These are phyloP conservation scores for Liolophura sinensis DNA, from an alignment of 1,140 invertebrate genomes.

Conservation along the genomic window DNA sequence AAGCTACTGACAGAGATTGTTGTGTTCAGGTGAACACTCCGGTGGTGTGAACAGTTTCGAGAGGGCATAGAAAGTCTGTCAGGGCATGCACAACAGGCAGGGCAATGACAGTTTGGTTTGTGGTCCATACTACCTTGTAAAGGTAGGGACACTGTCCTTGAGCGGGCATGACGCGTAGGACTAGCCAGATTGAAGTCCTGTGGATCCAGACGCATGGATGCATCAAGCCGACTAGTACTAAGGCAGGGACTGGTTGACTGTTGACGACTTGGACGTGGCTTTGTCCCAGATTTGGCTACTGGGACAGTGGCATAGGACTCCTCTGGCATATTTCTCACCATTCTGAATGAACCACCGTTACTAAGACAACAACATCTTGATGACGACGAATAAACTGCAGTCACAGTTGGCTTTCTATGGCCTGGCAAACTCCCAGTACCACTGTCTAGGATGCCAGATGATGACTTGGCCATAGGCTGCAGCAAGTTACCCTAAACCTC, in stretches of 20 bases:
- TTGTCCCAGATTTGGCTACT: not conserved
- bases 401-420: too few relatives aligned
- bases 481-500: too few relatives aligned
- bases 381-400: too few relatives aligned
- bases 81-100: conserved; percentile 19
- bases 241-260: not conserved
- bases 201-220: not conserved
- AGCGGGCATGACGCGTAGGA: not conserved
- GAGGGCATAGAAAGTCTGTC: conserved; percentile 3
- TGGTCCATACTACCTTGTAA: not conserved
- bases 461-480: too few relatives aligned
- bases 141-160: not conserved
- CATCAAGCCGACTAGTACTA: not conserved
- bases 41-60: conserved; percentile 4
- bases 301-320: too few relatives aligned
- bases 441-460: too few relatives aligned
- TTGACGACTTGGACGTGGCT: not conserved
- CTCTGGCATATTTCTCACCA: too few relatives aligned
- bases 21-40: conserved; percentile 9
- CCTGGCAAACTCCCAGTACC: too few relatives aligned
- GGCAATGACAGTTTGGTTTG: conserved; percentile 4
- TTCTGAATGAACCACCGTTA: too few relatives aligned
- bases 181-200: not conserved
- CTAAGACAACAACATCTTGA: too few relatives aligned
- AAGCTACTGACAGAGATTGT: conserved; percentile 11